Evolutionary conservation across 2,113 vertebrate genomes (phyloP), one percentile per base, ranked within the genome.

Genomic region (Reinhardtius hippoglossoides): DNA sequence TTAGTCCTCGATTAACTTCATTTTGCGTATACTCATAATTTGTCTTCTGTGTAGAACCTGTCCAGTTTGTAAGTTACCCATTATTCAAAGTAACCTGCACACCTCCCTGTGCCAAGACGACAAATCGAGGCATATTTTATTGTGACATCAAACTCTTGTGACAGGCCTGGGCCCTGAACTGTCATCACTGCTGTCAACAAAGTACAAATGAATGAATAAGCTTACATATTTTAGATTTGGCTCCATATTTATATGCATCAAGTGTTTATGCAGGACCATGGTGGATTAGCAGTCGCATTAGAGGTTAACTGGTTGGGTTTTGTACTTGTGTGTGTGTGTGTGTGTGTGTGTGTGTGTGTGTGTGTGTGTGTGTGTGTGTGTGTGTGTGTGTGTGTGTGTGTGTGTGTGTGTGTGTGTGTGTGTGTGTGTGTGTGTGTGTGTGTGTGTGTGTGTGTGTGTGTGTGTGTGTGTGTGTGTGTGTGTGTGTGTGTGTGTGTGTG

Each of bases 271-370:
- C 40, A 24, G 16, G 57, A 27, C 10, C 27, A 5, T 0, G 4
- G n/a, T 10, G 20, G 23, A 44, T 60, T 37, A 27, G 64, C 62
- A 13, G 74, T 13, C 6, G 44, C 48, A 23, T 61, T 42, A 24
- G 31, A 64, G 3, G 5, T 63, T 55, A 67, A 59, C 66, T 63
- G 58, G 52, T 63, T 23, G n/a, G 15, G 71, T 46, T 74, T 52
- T 70, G 50, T 59, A 60, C 35, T 76, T 66, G 65, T 83, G 71
- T 69, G 44, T 31, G 20, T 59, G 40, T 58, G 9, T 24, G 54
- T 52, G 44, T 20, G 9, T 59, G 27, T 58, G 5, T 16, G 24
- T 37, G 26, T 55, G 20, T 63, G 46, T 42, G 50, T 10, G 50
- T 21, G 24, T 3, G 55, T 42, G 20, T 52, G 44, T 31, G 20